Conservation (phyloP, 2,113 vertebrate species). For the Poeciliopsis retropinna region DNA sequence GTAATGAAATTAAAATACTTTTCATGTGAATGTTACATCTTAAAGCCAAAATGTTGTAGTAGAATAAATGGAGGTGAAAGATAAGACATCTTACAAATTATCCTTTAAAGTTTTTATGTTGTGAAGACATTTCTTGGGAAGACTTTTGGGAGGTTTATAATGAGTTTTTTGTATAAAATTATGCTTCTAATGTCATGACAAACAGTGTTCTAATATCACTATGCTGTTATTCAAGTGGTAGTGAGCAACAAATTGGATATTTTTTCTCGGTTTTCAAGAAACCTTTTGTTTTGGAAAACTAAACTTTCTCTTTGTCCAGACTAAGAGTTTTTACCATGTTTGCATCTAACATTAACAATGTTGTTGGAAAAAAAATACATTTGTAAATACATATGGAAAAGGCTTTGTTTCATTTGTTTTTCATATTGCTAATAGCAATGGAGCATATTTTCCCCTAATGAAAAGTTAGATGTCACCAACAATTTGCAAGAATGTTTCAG, state of each 20-base stretch:
- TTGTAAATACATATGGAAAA: conserved; percentile 65
- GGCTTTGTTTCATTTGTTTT: not conserved
- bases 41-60: conserved; percentile 37
- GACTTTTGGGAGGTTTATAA: conserved; percentile 53
- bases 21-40: conserved; percentile 41
- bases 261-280: conserved; percentile 1
- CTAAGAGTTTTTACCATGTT: conserved; percentile 36
- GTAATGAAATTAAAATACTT: conserved; percentile 24
- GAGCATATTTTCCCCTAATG: not conserved
- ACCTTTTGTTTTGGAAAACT: not conserved
- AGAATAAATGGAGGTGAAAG: conserved; percentile 32
- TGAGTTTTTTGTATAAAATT: conserved; percentile 70
- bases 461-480: not conserved
- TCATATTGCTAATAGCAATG: not conserved
- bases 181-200: conserved; percentile 65
- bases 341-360: conserved; percentile 64
- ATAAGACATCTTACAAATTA: conserved; percentile 43
- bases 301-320: conserved; percentile 53
- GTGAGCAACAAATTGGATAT: conserved; percentile 67
- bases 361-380: conserved; percentile 81
- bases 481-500: not conserved
- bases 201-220: conserved; percentile 59
- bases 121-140: conserved; percentile 33
- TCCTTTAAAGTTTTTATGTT: conserved; percentile 17
- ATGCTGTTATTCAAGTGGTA: conserved; percentile 74